Conservation (phyloP, 2,113 vertebrate species). For the Megalops atlanticus region DNA sequence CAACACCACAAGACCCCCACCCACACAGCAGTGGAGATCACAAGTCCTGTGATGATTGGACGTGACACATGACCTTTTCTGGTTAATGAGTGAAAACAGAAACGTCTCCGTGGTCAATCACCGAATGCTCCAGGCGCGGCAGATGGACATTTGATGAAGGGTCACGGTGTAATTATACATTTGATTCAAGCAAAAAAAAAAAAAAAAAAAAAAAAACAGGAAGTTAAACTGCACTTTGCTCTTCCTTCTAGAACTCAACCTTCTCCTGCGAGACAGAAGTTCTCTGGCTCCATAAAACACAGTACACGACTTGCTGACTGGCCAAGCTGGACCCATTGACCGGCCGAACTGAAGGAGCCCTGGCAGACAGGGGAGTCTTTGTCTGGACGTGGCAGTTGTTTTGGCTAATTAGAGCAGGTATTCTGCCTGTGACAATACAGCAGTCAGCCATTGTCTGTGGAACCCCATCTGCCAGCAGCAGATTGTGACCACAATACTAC, state of each 20-base stretch:
- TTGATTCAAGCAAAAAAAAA: slow-evolving; percentile 17
- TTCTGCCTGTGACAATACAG: slow-evolving; percentile 70
- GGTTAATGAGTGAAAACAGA: slow-evolving; percentile 50
- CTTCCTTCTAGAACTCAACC: not conserved
- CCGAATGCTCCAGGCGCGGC: not conserved
- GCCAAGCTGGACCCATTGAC: not conserved
- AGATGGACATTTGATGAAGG: slow-evolving; percentile 9
- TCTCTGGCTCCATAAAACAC: not conserved
- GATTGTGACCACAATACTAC: slow-evolving; percentile 64
- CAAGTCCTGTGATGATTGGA: slow-evolving; percentile 48
- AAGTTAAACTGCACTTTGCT: not conserved
- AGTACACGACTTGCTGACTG: not conserved
- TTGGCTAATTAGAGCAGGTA: slow-evolving; percentile 58
- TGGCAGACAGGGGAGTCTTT: not conserved
- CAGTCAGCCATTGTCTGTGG: slow-evolving; percentile 64
- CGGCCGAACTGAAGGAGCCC: not conserved
- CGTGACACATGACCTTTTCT: slow-evolving; percentile 38
- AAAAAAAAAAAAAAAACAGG: not conserved
- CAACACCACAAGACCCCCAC: not conserved
- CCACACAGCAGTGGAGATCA: slow-evolving; percentile 23
- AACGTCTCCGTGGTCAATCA: slow-evolving; percentile 22
- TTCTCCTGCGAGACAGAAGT: not conserved
- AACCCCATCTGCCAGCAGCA: slow-evolving; percentile 67
- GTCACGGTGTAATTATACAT: slow-evolving; percentile 26
- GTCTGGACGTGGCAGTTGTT: slow-evolving; percentile 46